Percentiles rank a stretch among this genome's conserved stretches.
Evolutionary conservation across 2,797 vertebrate species (phyloP).

Genomic region (Crocodylus rhombifer): DNA sequence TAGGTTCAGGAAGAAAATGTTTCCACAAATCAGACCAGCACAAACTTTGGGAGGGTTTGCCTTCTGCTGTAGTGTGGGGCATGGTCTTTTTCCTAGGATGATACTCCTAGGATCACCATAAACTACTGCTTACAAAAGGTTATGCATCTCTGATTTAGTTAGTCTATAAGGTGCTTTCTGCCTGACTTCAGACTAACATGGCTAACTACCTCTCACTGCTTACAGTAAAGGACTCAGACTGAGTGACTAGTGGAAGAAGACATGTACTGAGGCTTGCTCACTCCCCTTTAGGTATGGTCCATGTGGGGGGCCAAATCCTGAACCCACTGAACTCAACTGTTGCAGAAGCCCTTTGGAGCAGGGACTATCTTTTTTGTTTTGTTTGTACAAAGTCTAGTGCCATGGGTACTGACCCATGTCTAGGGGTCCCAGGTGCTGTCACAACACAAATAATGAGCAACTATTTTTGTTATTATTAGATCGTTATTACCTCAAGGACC

Average conservation of each 20-base stretch:
- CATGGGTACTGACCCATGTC: not conserved
- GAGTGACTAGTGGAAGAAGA: not conserved
- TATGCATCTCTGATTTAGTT: no score
- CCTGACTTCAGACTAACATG: no score
- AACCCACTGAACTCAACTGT: not conserved
- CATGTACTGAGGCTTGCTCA: not conserved
- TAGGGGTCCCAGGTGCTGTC: not conserved
- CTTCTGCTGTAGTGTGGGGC: no score
- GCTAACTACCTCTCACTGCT: rapidly evolving
- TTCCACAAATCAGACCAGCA: no score
- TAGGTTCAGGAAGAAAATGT: no score
- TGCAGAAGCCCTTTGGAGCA: not conserved
- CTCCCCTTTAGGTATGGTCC: rapidly evolving
- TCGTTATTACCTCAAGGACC: not conserved
- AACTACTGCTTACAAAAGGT: no score
- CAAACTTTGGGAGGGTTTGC: no score
- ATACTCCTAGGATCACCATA: no score
- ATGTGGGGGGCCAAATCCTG: not conserved
- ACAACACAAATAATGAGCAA: not conserved
- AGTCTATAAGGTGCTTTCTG: no score
- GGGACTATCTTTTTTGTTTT: not conserved
- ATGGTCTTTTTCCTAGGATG: no score
- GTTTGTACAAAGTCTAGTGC: not conserved
- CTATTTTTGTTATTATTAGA: not conserved
- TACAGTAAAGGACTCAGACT: rapidly evolving